Conservation (phyloP, 2,888 invertebrate genomes). For the Allophyes oxyacanthae region DNA sequence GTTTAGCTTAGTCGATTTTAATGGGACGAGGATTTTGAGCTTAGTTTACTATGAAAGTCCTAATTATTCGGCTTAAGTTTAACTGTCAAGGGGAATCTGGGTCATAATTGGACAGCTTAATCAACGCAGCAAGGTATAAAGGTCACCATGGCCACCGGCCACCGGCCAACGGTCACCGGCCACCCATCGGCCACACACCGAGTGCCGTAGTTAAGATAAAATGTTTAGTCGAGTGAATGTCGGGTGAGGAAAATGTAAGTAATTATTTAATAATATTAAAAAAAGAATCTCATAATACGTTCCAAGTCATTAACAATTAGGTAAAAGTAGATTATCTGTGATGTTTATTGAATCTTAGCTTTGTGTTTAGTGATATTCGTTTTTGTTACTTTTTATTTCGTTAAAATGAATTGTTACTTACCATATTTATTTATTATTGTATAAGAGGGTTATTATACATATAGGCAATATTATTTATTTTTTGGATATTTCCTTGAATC, state of each 20-base stretch:
- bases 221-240: slow-evolving; percentile 75
- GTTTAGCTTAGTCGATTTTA: slow-evolving; percentile 12
- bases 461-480: slow-evolving; percentile 41
- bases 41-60: slow-evolving; percentile 27
- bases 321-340: slow-evolving; percentile 83
- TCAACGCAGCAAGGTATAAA: slow-evolving; percentile 20
- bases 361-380: slow-evolving; percentile 68
- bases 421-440: slow-evolving; percentile 50
- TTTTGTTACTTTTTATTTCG: slow-evolving; percentile 50
- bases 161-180: slow-evolving; percentile 1
- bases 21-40: slow-evolving; percentile 12
- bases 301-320: slow-evolving; percentile 75
- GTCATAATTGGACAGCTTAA: slow-evolving; percentile 46
- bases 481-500: slow-evolving; percentile 42
- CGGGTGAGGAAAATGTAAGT: slow-evolving; percentile 60
- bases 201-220: slow-evolving; percentile 78
- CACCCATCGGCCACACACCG: slow-evolving; percentile 60
- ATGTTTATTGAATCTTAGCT: slow-evolving; percentile 77
- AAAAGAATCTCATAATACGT: slow-evolving; percentile 74
- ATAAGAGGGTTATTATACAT: slow-evolving; percentile 35
- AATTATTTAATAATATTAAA: slow-evolving; percentile 63
- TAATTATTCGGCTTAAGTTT: slow-evolving; percentile 27
- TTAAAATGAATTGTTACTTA: slow-evolving; percentile 50
- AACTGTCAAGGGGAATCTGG: slow-evolving; percentile 35
- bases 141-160: slow-evolving; percentile 4